Evolutionary conservation across 2,113 vertebrate genomes (phyloP).

Genomic region (Tichodroma muraria): DNA sequence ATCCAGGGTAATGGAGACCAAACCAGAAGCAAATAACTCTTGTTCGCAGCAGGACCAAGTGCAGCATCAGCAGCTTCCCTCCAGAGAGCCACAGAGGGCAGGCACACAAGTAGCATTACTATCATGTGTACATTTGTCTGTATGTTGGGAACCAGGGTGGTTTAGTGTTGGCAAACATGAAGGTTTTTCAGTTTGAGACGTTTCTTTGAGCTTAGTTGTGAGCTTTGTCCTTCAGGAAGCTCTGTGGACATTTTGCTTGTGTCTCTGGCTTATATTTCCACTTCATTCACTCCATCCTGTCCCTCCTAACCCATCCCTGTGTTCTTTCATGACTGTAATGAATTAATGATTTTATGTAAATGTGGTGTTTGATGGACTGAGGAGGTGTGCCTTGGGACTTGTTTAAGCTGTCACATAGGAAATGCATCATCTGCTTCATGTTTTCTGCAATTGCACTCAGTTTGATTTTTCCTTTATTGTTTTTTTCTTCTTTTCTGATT

Average conservation of each 20-base stretch:
- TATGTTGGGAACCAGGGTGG: neutral
- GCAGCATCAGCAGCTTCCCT: neutral
- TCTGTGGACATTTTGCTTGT: neutral
- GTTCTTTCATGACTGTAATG: constrained; percentile 27
- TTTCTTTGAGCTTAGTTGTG: neutral
- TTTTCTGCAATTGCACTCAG: neutral
- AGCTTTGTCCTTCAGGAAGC: neutral
- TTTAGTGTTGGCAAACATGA: neutral
- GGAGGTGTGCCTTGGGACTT: constrained; percentile 21
- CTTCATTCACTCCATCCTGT: neutral
- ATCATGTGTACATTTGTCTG: neutral
- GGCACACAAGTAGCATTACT: neutral
- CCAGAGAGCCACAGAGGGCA: neutral
- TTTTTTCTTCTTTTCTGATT: neutral
- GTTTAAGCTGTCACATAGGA: constrained; percentile 42
- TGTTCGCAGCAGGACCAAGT: neutral
- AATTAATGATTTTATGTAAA: constrained; percentile 66
- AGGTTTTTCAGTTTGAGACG: neutral
- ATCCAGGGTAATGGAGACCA: neutral
- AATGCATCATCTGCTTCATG: constrained; percentile 23
- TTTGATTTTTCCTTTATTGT: neutral
- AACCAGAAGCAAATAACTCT: neutral
- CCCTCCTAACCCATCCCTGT: neutral
- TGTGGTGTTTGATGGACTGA: constrained; percentile 8
- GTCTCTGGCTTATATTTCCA: neutral